Base-by-base conservation (phyloP, 2,888 invertebrate species). In the Epirrhoe alternata region DNA sequence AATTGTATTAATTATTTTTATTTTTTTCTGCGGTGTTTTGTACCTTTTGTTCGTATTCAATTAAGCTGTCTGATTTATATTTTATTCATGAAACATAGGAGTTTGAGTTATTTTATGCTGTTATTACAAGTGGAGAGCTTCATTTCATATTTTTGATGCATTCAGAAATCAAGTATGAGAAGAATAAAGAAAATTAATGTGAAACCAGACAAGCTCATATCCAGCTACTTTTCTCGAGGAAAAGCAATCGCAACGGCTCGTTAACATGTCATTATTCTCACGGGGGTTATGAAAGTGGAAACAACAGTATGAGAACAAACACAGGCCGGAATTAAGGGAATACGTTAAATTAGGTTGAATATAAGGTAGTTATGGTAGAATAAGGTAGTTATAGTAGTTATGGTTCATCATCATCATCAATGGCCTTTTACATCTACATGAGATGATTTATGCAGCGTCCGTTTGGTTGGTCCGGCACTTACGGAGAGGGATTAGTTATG, bases 1-100 rank as follows among this genome's bases (percentile, higher is more conserved):
- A 62, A 63, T 60, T 56, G 50, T 45, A 64, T 61, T 56, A 57
- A 61, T 61, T 35, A 42, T 58, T 49, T 57, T 57, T 54, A 42
- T 50, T 55, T 62, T 55, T 62, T 16, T 47, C 8, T 10, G 53
- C 38, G 38, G 55, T 62, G 55, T 55, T 63, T 52, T 49, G 50
- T 56, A 49, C 51, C 50, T 64, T 63, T 58, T 55, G 45, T 56
- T 42, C 54, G 17, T 50, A 45, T 58, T 58, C 42, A 58, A 62
- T 62, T 65, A 60, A 52, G 47, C 38, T 51, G 42, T 45, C 50
- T 24, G 64, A 56, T 47, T n/a, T n/a, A 55, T 64, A 56, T 60
- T 56, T 64, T 55, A 49, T 60, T 64, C 55, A 60, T 64, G 50
- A 54, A 60, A 51, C 30, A n/a, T n/a, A 35, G 49, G 14, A 38